Base-by-base conservation (phyloP, 1,140 invertebrate species). In the Rhizoglyphus robini region DNA sequence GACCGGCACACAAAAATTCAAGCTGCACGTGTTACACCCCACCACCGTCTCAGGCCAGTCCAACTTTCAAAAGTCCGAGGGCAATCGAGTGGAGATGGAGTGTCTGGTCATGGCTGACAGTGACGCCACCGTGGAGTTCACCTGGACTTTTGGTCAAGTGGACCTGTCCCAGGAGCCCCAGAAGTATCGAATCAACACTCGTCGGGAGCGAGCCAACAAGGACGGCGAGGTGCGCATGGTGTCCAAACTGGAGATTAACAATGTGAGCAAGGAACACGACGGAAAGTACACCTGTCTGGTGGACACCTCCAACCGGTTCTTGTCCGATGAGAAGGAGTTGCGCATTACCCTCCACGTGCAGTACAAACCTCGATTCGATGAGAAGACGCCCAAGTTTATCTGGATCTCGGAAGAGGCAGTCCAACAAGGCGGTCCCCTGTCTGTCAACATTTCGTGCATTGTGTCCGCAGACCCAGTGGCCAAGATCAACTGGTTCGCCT, bases 381-480 rank as follows among this genome's bases (percentile, higher is more conserved):
- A 31, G 31, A 65, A 65, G 23, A 65, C 51, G 20, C 64, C 51
- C 3, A 4, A 15, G 32, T 31, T 62, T 49, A 58, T 65, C 2
- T 65, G 64, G 64, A 30, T 65, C 3, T 46, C 25, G 1, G 32
- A 62, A 32, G 51, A 57, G 25, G 64, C 38, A 27, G 13, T 30
- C 20, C 51, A 65, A 65, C 36, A 63, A 34, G 30, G 31, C n/a
- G 49, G 51, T n/a, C 64, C 57, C 18, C 8, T 65, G 23, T 27
- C 31, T 29, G 64, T 65, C n/a, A 65, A 65, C 57, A 36, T 65
- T n/a, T 38, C 51, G 4, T 65, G 64, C 31, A 31, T 65, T 15
- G 64, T 65, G 11, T 27, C 36, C 23, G 64, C 64, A 18, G 64
- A 65, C 31, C 64, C 64, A 20, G 51, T 60, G 15, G 57, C 64